Conservation (phyloP, 2,888 invertebrate genomes). For the Notocelia uddmanniana region DNA sequence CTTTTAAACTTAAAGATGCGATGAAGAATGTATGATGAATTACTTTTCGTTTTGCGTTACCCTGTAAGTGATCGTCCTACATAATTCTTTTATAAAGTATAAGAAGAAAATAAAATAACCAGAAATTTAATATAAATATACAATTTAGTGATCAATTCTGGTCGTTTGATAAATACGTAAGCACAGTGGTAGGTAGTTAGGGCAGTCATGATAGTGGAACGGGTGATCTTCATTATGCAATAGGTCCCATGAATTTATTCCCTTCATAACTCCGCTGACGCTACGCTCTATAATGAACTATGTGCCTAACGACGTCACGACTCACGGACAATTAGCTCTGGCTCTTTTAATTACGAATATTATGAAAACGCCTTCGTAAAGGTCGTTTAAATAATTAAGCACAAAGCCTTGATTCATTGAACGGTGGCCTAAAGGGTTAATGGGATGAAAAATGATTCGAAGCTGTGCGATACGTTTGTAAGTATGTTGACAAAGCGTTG, state of each 20-base stretch:
- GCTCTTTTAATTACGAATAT: conserved; percentile 78
- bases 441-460: conserved; percentile 68
- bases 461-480: conserved; percentile 38
- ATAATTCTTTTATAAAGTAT: too few relatives aligned
- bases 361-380: conserved; percentile 74
- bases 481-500: conserved; percentile 31
- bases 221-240: background rate
- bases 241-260: conserved; percentile 3
- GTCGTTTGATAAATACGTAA: too few relatives aligned
- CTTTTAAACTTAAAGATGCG: too few relatives aligned
- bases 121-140: too few relatives aligned
- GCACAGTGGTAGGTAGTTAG: too few relatives aligned
- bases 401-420: conserved; percentile 70
- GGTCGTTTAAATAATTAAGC: conserved; percentile 77
- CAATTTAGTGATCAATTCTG: too few relatives aligned
- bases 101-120: too few relatives aligned
- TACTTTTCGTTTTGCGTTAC: too few relatives aligned
- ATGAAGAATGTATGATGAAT: too few relatives aligned
- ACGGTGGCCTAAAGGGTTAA: conserved; percentile 74
- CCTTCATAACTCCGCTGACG: conserved; percentile 34
- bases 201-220: background rate
- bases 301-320: conserved; percentile 63
- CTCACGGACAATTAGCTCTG: conserved; percentile 76
- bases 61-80: too few relatives aligned
- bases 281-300: conserved; percentile 65